Evolutionary conservation across 1,140 invertebrate species (phyloP).

Genomic region (Phymorhynchus buccinoides): DNA sequence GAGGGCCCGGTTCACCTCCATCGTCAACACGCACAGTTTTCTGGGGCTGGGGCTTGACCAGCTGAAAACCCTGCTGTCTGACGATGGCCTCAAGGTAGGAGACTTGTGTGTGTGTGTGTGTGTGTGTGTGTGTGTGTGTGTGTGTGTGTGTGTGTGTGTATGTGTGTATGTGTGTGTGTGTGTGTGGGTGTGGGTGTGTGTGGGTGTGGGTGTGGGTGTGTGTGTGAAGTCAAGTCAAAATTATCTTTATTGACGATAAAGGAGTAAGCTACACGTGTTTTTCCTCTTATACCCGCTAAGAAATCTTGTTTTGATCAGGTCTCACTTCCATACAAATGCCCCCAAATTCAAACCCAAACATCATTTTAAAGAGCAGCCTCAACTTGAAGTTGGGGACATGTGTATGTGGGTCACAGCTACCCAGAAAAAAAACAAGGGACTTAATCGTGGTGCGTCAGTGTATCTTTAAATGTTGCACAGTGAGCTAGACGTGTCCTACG

Average conservation of each 20-base stretch:
- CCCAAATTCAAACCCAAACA: no score
- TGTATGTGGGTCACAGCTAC: no score
- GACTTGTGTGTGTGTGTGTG: not conserved
- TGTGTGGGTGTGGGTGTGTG: not conserved
- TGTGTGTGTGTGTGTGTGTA: slow-evolving; percentile 29
- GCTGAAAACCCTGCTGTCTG: slow-evolving; percentile 39
- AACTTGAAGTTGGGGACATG: no score
- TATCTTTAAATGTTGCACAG: slow-evolving; percentile 14
- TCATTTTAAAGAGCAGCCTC: no score
- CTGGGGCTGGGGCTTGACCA: slow-evolving; percentile 32
- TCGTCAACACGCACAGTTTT: slow-evolving; percentile 44
- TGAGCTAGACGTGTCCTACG: slow-evolving; percentile 53
- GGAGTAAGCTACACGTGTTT: no score
- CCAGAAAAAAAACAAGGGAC: no score
- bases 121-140: slow-evolving; percentile 9
- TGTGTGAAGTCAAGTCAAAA: no score
- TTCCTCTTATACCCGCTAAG: no score
- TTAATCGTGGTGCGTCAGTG: no score
- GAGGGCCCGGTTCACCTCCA: slow-evolving; percentile 37
- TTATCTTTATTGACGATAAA: no score
- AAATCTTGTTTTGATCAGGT: no score
- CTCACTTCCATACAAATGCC: no score
- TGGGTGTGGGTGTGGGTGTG: not conserved
- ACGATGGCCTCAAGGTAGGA: slow-evolving; percentile 43
- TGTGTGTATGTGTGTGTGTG: not conserved